A percentile compares a stretch with the other conserved stretches of the same genome.
Evolutionary conservation across 2,113 vertebrate genomes (phyloP).

Genomic region (Patagioenas fasciata): DNA sequence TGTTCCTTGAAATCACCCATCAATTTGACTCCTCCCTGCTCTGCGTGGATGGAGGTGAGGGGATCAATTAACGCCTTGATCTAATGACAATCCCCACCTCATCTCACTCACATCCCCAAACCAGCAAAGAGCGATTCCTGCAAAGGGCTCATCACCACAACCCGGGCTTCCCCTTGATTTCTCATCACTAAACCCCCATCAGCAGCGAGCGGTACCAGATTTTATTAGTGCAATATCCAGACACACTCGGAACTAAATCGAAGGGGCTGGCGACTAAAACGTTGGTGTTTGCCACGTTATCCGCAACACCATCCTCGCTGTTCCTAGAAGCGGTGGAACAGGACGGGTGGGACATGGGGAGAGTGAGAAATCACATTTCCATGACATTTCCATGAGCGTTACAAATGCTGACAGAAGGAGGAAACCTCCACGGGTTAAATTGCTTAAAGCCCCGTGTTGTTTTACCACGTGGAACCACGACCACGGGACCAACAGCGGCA

Average conservation of each 20-base stretch:
- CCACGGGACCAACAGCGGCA: rapidly evolving
- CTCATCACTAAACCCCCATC: neutral
- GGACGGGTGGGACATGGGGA: neutral
- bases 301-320: neutral
- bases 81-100: neutral
- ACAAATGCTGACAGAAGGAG: too few relatives aligned
- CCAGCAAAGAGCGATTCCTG: neutral
- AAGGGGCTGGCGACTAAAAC: neutral
- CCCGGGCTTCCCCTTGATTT: neutral
- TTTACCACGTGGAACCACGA: neutral
- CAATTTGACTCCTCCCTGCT: neutral
- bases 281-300: neutral
- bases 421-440: neutral
- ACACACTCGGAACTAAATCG: neutral
- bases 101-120: neutral
- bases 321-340: neutral
- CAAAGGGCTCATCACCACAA: neutral
- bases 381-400: too few relatives aligned
- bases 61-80: neutral
- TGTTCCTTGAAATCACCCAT: neutral
- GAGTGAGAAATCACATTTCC: too few relatives aligned
- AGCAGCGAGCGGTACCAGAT: neutral
- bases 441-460: neutral
- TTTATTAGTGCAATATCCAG: neutral
- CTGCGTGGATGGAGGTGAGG: neutral